Percentiles rank a stretch among this genome's conserved stretches.
Evolutionary conservation across 2,797 vertebrate species (phyloP).

Genomic region (Dipus sagitta): DNA sequence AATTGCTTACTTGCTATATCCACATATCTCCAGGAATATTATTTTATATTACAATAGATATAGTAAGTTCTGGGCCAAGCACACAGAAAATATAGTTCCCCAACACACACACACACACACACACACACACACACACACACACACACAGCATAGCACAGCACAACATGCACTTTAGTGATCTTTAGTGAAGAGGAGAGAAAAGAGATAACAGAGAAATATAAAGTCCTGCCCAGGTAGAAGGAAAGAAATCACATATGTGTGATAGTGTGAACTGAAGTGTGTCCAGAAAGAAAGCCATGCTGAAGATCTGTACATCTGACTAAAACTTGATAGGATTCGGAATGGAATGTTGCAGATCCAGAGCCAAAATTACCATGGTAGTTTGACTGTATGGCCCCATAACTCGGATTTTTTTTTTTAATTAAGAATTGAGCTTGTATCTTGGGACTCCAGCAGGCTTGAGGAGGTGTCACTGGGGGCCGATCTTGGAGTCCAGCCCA

Average conservation of each 20-base stretch:
- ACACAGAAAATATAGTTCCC: conserved; percentile 1
- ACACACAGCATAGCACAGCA: not conserved
- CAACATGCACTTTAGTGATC: not conserved
- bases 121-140: not conserved
- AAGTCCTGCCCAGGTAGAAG: not conserved
- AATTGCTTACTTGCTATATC: not conserved
- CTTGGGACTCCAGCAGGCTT: too few relatives aligned
- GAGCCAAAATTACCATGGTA: not conserved
- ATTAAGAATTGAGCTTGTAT: too few relatives aligned
- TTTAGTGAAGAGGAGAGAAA: not conserved
- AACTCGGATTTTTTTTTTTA: too few relatives aligned
- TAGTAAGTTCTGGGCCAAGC: not conserved
- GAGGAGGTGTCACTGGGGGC: too few relatives aligned
- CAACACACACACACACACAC: not conserved
- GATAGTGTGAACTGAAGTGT: not conserved
- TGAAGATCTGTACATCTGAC: not conserved
- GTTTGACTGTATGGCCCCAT: too few relatives aligned
- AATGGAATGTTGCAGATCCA: not conserved
- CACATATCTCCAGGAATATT: not conserved
- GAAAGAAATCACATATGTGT: not conserved
- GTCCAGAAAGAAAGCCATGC: not conserved
- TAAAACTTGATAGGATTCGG: not conserved
- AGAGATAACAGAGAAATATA: not conserved
- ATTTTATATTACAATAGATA: not conserved
- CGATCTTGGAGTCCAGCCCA: too few relatives aligned